phyloP scores from a whole-genome alignment of 2,888 invertebrate genomes.

The Drosophila anceps region DNA sequence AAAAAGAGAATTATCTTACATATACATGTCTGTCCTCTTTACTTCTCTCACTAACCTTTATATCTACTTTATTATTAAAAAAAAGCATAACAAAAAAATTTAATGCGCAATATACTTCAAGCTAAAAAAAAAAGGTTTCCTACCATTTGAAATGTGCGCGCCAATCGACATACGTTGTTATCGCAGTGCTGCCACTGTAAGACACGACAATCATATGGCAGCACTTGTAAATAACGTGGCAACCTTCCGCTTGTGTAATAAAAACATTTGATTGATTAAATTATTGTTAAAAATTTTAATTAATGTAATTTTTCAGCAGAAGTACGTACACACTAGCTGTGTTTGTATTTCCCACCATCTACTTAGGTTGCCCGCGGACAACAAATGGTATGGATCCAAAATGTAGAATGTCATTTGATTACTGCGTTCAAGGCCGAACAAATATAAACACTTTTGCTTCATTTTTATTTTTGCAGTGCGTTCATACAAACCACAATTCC shows the following conservation, averaged over 20 bases:
- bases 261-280: slow-evolving; percentile 58
- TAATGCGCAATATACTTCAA: neutral
- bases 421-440: slow-evolving; percentile 40
- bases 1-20: slow-evolving; percentile 6
- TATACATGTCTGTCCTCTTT: slow-evolving; percentile 12
- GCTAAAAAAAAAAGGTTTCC: neutral
- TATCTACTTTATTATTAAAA: slow-evolving; percentile 24
- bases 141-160: slow-evolving; percentile 20
- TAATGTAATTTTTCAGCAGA: slow-evolving; percentile 43
- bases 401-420: slow-evolving; percentile 4
- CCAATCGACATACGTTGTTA: slow-evolving; percentile 4
- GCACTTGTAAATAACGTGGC: slow-evolving; percentile 31
- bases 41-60: slow-evolving; percentile 7
- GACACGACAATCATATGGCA: slow-evolving; percentile 21
- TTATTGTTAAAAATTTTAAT: slow-evolving; percentile 54
- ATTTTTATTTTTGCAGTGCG: slow-evolving; percentile 27
- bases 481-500: slow-evolving; percentile 23
- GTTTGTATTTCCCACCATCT: slow-evolving; percentile 21
- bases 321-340: slow-evolving; percentile 22
- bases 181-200: slow-evolving; percentile 28
- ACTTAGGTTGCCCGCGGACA: slow-evolving; percentile 11
- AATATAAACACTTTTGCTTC: slow-evolving; percentile 31
- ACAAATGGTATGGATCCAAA: slow-evolving; percentile 42
- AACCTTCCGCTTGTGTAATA: slow-evolving; percentile 67
- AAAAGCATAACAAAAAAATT: neutral